Base-by-base conservation (phyloP, 1,140 invertebrate species). In the Caenorhabditis briggsae region DNA sequence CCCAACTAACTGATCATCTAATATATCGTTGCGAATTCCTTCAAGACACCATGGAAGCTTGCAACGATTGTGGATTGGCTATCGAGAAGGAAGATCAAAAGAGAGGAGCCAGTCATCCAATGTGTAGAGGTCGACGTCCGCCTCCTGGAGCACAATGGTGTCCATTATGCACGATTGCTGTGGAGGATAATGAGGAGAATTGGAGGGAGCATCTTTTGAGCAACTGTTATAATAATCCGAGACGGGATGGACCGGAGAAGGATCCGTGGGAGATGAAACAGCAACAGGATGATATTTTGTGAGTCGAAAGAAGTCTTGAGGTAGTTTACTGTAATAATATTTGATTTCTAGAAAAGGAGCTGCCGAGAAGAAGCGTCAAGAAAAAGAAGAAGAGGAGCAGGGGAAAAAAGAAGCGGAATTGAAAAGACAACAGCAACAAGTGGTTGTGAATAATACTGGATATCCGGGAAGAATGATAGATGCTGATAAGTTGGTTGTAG, bases 1-100 rank as follows among this genome's bases (percentile, higher is more conserved):
- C 82, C 55, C 82, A 83, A 41, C 55, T 83, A 58, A 83, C 82
- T 9, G 82, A 83, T 83, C 82, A 83, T 41, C 16, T 59, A 18
- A 83, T 83, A 5, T 59, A 61, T 83, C 82, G 82, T 46, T 83
- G 82, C 23, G 82, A 83, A 50, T 83, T 83, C 43, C 41, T 83
- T 11, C 82, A 83, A 83, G 82, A 61, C 53, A 83, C 55, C 5
- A 83, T 83, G 82, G 58, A 58, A 58, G 14, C 55, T 18, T 83
- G 82, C 16, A 83, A 83, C 48, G 82, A 83, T 1, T 83, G 82
- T 83, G 82, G 82, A 43, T 64, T 83, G 25, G 55, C 53, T 11
- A 83, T 59, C 18, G 82, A 58, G n/a, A 83, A 83, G 41, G 55
- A 83, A 23, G 82, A 83, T 48, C 82, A 83, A 41, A 46, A 20